Conservation (phyloP, 1,140 invertebrate genomes). For the Heliconius hewitsoni region DNA sequence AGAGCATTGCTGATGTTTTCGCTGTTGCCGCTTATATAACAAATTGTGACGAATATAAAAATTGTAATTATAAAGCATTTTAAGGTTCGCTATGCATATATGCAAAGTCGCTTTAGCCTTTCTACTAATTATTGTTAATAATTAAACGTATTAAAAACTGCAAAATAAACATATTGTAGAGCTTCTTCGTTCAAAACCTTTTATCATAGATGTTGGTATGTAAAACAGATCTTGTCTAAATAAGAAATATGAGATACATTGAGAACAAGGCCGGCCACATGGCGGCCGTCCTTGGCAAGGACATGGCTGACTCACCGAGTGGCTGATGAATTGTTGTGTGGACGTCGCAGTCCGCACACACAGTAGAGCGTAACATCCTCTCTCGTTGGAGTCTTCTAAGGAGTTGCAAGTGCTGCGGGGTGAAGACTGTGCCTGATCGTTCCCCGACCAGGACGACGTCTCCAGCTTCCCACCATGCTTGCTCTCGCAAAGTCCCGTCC, state of each 20-base stretch:
- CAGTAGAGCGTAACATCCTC: slow-evolving; percentile 84
- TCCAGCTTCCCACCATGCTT: slow-evolving; percentile 81
- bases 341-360: slow-evolving; percentile 84
- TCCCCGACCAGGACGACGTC: slow-evolving; percentile 81
- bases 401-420: slow-evolving; percentile 83
- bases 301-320: slow-evolving; percentile 85
- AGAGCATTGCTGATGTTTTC: slow-evolving; percentile 29
- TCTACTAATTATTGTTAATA: background rate
- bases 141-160: background rate
- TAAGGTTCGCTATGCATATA: slow-evolving; percentile 23
- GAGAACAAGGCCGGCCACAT: slow-evolving; percentile 52
- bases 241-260: slow-evolving; percentile 41
- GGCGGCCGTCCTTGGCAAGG: slow-evolving; percentile 79
- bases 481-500: slow-evolving; percentile 78
- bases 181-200: background rate
- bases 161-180: background rate
- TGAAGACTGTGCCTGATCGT: slow-evolving; percentile 83
- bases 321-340: slow-evolving; percentile 89
- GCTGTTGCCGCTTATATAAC: slow-evolving; percentile 13
- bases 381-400: slow-evolving; percentile 81
- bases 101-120: slow-evolving; percentile 22
- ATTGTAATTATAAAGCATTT: background rate
- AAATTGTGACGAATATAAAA: background rate
- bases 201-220: background rate
- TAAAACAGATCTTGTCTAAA: background rate